Base-by-base conservation (phyloP, 2,888 invertebrate genomes). In the Synergus japonicus region DNA sequence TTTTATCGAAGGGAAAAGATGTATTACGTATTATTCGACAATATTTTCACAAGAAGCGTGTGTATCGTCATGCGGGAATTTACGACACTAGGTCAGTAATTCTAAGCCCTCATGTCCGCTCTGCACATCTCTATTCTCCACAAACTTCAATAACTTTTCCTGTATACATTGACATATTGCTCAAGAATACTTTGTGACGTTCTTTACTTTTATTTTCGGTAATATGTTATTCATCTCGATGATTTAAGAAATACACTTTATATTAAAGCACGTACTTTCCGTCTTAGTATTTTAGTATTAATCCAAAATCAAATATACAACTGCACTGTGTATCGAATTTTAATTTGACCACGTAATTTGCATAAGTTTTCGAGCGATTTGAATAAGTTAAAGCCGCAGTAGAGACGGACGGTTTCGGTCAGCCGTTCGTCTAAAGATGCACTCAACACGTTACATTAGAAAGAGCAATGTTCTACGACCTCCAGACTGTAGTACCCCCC, bases 391-490 rank as follows among this genome's bases (percentile, higher is more conserved):
- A 49, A 13, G 29, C 29, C 49, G 29, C 54, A 73, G 73, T 73
- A 54, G 73, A 73, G 37, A 73, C 37, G n/a, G 54, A 54, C 73
- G 73, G 9, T 49, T 73, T 73, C 37, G 73, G 73, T 54, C 73
- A 73, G 73, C n/a, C 73, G 37, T 54, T 73, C 49, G 37, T 73
- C 22, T 10, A 10, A 54, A 73, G 37, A 73, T 73, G 37, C n/a
- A 49, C 37, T 73, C 73, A 54, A 54, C 54, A 15, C 49, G n/a
- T 54, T 69, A 15, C 46, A 46, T 29, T 73, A 73, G 69, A 73
- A 73, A 73, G 69, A 73, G 69, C 69, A 73, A 73, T 73, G 69
- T 73, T 54, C 54, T 73, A 73, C 54, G 73, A 73, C 73, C 73
- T 73, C 73, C 73, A 73, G 73, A 73, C 73, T 73, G 10, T 10